Evolutionary conservation across 2,888 invertebrate species (phyloP), one percentile per base, ranked within the genome.

Genomic region (Drosophila cognata): DNA sequence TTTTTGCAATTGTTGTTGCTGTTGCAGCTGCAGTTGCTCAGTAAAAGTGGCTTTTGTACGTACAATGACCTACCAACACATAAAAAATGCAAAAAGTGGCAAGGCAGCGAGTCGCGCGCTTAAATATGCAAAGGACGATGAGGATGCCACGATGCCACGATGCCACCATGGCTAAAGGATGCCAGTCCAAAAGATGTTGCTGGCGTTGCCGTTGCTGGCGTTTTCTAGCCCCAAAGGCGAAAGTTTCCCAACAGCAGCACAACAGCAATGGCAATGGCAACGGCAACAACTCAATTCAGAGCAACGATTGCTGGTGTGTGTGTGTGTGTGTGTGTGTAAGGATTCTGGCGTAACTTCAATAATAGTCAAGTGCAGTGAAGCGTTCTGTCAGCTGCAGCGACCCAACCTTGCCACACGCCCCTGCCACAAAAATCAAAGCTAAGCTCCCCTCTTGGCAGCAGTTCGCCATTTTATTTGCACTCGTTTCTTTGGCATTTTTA

Each of bases 11-110:
- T 65, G 73, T 36, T 74, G 65, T 55, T 79, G 79, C 18, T 53
- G 75, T 18, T 48, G 73, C 28, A 46, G 57, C 13, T 79, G 83
- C 63, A 62, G 72, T 52, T 67, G 65, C 78, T 69, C 80, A 88
- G 88, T 82, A 89, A 88, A 91, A 93, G 92, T 91, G 90, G 89
- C 92, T 92, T 91, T 92, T 90, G 88, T 91, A 89, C 93, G 93
- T 92, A 91, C 93, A 92, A 92, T 93, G 93, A 93, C 93, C 93
- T 93, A 93, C 89, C 92, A 92, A 93, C 92, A 93, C 91, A 91
- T 91, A 84, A 91, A 91, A 89, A 82, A 84, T 83, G 90, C 84
- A 91, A 88, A 83, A 86, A 85, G 83, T 83, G 76, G 88, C 74
- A 79, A 79, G 65, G 67, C n/a, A 46, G 28, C 73, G 83, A 88